Evolutionary conservation across 1,140 invertebrate genomes (phyloP).

Genomic region (Cherax destructor): DNA sequence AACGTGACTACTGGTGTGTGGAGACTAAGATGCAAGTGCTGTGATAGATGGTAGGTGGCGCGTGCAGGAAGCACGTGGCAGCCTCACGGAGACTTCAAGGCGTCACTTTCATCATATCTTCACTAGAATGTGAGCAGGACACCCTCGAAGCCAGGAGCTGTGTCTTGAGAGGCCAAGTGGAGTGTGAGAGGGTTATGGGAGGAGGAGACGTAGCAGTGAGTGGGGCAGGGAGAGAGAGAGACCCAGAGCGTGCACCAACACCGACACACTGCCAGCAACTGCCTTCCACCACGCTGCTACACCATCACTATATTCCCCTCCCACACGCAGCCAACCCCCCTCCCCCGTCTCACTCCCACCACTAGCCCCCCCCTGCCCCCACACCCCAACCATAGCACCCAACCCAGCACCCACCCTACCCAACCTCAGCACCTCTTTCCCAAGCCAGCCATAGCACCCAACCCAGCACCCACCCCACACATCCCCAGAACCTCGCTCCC

Average conservation of each 20-base stretch:
- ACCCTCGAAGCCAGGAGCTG: neutral
- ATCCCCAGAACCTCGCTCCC: too few species aligned
- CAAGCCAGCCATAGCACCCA: too few species aligned
- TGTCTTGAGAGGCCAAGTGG: neutral
- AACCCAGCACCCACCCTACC: too few species aligned
- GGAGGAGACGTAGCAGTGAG: neutral
- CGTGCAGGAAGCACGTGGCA: neutral
- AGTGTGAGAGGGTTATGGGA: neutral
- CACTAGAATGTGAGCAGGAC: neutral
- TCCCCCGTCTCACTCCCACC: neutral
- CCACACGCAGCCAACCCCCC: neutral
- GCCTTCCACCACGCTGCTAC: neutral
- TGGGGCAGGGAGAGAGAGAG: neutral
- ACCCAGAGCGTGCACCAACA: neutral
- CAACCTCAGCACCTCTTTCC: too few species aligned
- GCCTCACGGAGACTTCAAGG: slow-evolving; percentile 1
- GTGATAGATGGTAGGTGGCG: neutral
- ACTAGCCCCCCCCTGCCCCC: too few species aligned
- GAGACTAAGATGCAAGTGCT: too few species aligned
- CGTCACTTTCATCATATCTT: neutral
- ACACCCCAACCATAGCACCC: too few species aligned
- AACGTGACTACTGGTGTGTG: too few species aligned
- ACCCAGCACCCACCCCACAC: too few species aligned
- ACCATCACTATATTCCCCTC: neutral
- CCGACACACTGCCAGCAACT: neutral